phyloP scores from a whole-genome alignment of 2,888 invertebrate species.

The Allophyes oxyacanthae region DNA sequence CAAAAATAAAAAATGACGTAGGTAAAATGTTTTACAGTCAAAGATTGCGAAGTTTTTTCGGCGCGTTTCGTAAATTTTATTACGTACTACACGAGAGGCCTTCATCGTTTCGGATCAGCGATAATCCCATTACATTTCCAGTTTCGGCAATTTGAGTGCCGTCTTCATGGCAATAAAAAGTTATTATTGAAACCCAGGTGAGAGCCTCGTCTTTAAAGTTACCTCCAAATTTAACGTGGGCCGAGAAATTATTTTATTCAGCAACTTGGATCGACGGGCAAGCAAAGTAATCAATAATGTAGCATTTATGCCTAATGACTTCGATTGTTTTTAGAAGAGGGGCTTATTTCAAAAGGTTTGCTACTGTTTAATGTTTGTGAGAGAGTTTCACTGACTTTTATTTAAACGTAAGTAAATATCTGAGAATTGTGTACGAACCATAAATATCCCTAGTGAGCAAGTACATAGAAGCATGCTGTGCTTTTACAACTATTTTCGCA shows the following conservation, averaged over 20 bases:
- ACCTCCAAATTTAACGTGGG: constrained; percentile 32
- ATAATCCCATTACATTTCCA: constrained; percentile 81
- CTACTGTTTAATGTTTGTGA: constrained; percentile 15
- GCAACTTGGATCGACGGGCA: constrained; percentile 28
- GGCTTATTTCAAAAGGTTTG: constrained; percentile 12
- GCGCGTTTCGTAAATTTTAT: constrained; percentile 76
- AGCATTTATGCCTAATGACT: constrained; percentile 42
- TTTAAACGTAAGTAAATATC: constrained; percentile 13
- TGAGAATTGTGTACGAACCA: constrained; percentile 2
- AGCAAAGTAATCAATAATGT: constrained; percentile 44
- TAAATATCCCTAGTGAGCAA: constrained; percentile 15
- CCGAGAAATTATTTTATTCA: constrained; percentile 48
- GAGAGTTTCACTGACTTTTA: constrained; percentile 11
- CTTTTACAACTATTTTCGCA: constrained; percentile 64
- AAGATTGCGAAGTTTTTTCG: constrained; percentile 64
- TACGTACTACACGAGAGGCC: constrained; percentile 72
- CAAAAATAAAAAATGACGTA: constrained; percentile 57
- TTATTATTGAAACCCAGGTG: constrained; percentile 76
- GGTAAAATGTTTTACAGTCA: constrained; percentile 60
- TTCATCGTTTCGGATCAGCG: constrained; percentile 81
- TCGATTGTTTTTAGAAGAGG: constrained; percentile 36
- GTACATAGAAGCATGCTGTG: constrained; percentile 53
- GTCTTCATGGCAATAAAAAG: constrained; percentile 76
- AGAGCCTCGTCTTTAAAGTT: constrained; percentile 54
- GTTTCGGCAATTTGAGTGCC: constrained; percentile 77